Conservation (phyloP, 2,113 vertebrate species). For the Pteruthius melanotis region DNA sequence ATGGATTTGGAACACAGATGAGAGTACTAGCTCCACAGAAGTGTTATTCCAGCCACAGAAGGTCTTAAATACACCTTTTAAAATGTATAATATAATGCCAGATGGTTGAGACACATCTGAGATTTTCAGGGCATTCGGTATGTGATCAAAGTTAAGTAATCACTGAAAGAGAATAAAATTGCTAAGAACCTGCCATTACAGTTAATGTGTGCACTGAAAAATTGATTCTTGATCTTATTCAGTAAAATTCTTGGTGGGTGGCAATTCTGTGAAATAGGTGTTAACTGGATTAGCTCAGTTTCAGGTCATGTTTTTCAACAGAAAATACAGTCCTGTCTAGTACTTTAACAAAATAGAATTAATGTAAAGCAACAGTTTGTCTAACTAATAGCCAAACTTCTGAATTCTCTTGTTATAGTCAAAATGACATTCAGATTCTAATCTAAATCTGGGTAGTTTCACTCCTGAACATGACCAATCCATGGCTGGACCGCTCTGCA, state of each 20-base stretch:
- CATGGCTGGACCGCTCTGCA: neutral
- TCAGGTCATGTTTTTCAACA: neutral
- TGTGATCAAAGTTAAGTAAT: neutral
- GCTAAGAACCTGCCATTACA: neutral
- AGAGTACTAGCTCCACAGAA: slow-evolving; percentile 20
- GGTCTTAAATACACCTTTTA: slow-evolving; percentile 54
- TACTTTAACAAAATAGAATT: slow-evolving; percentile 5
- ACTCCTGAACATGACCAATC: neutral
- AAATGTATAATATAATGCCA: slow-evolving; percentile 27
- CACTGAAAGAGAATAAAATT: neutral
- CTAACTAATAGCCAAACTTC: neutral
- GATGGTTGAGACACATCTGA: slow-evolving; percentile 46
- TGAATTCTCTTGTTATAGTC: neutral
- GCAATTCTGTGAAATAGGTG: slow-evolving; percentile 38
- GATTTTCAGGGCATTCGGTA: slow-evolving; percentile 3
- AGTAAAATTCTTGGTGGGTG: slow-evolving; percentile 9
- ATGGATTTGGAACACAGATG: slow-evolving; percentile 56
- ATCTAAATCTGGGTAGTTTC: neutral
- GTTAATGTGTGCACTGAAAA: neutral
- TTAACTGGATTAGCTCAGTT: slow-evolving; percentile 27
- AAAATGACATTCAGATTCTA: neutral
- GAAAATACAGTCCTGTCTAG: neutral
- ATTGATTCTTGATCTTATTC: slow-evolving; percentile 12
- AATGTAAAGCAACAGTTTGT: neutral
- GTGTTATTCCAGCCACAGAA: slow-evolving; percentile 58